These are phyloP conservation scores for Nycticebus coucang DNA, from an alignment of 2,113 vertebrate genomes.

Conservation along the genomic window DNA sequence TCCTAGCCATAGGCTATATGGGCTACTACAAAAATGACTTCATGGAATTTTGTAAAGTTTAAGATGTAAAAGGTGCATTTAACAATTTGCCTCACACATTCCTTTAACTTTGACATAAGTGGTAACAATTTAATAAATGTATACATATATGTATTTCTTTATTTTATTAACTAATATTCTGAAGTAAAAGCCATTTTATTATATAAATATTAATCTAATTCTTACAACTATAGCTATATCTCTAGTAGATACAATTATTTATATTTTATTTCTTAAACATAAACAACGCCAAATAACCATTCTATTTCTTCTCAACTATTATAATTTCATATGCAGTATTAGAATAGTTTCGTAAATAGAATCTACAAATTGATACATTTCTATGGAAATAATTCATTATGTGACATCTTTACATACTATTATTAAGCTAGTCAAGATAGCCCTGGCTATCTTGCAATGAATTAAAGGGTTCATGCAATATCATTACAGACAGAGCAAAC, in stretches of 20 bases:
- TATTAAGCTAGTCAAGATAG: conserved; percentile 58
- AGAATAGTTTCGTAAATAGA: neutral
- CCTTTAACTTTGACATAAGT: neutral
- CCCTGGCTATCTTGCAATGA: conserved; percentile 47
- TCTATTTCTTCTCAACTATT: neutral
- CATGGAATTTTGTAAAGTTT: neutral
- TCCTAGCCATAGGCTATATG: too few relatives aligned
- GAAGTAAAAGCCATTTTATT: neutral
- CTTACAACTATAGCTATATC: neutral
- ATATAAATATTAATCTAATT: neutral
- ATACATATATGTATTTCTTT: neutral
- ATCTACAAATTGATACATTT: conserved; percentile 10
- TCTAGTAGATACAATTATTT: neutral
- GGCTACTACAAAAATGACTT: neutral
- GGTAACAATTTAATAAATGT: neutral
- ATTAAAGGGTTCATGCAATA: conserved; percentile 42
- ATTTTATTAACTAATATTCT: neutral
- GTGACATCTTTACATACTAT: conserved; percentile 59
- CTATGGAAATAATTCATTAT: conserved; percentile 68
- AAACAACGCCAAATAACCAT: conserved; percentile 9
- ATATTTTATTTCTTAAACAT: neutral
- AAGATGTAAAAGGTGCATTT: neutral
- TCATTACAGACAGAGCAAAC: conserved; percentile 37
- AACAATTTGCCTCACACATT: neutral
- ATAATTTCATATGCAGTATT: neutral